Evolutionary conservation across 2,888 invertebrate genomes (phyloP).

Genomic region (Listrodromus nycthemerus): DNA sequence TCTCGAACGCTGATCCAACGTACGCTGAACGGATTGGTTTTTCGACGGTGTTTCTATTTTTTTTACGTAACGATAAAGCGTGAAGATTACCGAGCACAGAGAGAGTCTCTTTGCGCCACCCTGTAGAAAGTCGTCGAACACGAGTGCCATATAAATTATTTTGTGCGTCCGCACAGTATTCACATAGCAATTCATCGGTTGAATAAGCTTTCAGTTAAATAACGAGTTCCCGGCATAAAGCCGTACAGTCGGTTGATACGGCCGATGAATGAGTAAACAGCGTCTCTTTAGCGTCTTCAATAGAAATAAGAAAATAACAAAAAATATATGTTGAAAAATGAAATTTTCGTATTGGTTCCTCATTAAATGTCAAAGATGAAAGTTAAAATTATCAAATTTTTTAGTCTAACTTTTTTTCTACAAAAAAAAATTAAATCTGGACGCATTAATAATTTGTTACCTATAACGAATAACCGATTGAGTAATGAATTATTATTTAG

Average conservation of each 20-base stretch:
- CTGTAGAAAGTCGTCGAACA: constrained; percentile 58
- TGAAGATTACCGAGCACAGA: constrained; percentile 15
- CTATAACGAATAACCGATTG: constrained; percentile 8
- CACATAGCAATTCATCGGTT: constrained; percentile 3
- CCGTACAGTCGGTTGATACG: neutral
- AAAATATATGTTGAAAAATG: too few relatives aligned
- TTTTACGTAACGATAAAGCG: constrained; percentile 45
- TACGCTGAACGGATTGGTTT: constrained; percentile 43
- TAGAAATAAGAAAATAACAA: neutral
- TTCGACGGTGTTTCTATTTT: constrained; percentile 30
- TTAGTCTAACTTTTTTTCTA: too few relatives aligned
- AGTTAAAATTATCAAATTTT: too few relatives aligned
- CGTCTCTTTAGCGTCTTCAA: neutral
- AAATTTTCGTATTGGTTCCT: too few relatives aligned
- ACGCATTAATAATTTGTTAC: constrained; percentile 36
- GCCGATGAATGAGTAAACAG: too few relatives aligned
- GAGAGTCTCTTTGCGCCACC: constrained; percentile 40
- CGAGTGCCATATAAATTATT: constrained; percentile 54
- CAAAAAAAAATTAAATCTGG: neutral
- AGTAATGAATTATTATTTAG: constrained; percentile 56
- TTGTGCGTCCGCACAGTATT: neutral
- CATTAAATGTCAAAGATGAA: too few relatives aligned
- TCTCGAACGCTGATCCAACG: constrained; percentile 16
- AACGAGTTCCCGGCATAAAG: neutral
- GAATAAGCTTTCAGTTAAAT: constrained; percentile 7